Evolutionary conservation across 1,140 invertebrate genomes (phyloP).

Genomic region (Spodoptera litura): DNA sequence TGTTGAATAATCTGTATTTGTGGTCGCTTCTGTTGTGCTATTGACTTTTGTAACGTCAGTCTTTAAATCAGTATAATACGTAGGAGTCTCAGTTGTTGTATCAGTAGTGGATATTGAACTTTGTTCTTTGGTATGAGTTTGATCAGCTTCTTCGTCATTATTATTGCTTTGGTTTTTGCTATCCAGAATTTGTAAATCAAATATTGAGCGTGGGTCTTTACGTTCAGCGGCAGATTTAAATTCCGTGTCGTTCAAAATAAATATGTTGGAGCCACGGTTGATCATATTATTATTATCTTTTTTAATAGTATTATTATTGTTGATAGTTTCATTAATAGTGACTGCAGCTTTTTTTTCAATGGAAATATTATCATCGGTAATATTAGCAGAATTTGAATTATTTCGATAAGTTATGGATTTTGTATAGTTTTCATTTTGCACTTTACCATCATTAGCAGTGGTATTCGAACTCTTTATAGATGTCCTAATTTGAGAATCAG

Average conservation of each 20-base stretch:
- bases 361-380: background rate
- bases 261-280: too few species aligned
- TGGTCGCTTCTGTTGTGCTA: constrained; percentile 21
- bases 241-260: background rate
- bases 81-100: background rate
- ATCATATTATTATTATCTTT: too few species aligned
- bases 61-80: background rate
- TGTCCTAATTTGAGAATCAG: background rate
- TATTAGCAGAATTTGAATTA: background rate
- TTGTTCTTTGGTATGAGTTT: background rate
- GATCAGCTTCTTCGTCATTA: background rate
- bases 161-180: background rate
- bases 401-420: background rate
- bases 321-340: background rate
- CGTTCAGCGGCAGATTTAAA: background rate
- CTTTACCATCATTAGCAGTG: too few species aligned
- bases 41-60: background rate
- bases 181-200: too few species aligned
- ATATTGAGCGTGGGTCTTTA: background rate
- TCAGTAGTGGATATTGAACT: background rate
- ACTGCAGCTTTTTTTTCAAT: background rate
- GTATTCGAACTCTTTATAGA: background rate
- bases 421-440: background rate
- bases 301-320: background rate
- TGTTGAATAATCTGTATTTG: background rate